Base-by-base conservation (phyloP, 2,888 invertebrate species). In the Ormia ochracea region DNA sequence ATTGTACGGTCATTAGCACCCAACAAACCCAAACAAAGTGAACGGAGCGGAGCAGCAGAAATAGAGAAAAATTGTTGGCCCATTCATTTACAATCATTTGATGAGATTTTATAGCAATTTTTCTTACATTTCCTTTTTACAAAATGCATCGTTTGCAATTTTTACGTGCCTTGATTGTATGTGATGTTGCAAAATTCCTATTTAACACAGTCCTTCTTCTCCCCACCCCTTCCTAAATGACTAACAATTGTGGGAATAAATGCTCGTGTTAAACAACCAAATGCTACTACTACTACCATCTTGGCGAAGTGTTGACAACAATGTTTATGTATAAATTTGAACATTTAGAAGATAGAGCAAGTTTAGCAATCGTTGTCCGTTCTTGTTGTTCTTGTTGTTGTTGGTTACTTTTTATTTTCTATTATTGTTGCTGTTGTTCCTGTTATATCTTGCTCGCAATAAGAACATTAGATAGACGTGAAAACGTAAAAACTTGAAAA, bases 31-130 rank as follows among this genome's bases (percentile, higher is more conserved):
- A 65, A 78, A 65, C 63, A 72, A 78, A 76, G 36, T 59, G 68
- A 19, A 50, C 36, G 52, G 33, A 19, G 41, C 36, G 52, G 33
- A 43, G 31, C 31, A 58, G 31, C 59, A 75, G 17, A 68, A 61
- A 59, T 59, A 45, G 21, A 69, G 56, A 78, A 74, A 58, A 56
- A 56, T 76, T 63, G 66, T 73, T 76, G 63, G 72, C 56, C 76
- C 80, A 76, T 80, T 76, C 80, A 80, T 76, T 80, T 68, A 48
- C 80, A 72, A 80, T 73, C 80, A 76, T 73, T 80, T 80, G 76
- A 80, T 80, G 72, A 76, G 76, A 80, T 80, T 80, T 80, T 45
- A 21, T 28, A 73, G 66, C 76, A 80, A 80, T 80, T 80, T 80
- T 80, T 80, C 80, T 68, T 63, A 80, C 80, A 80, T 76, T 80